Base-by-base conservation (phyloP, 2,113 vertebrate genomes). In the Crotalus viridis region DNA sequence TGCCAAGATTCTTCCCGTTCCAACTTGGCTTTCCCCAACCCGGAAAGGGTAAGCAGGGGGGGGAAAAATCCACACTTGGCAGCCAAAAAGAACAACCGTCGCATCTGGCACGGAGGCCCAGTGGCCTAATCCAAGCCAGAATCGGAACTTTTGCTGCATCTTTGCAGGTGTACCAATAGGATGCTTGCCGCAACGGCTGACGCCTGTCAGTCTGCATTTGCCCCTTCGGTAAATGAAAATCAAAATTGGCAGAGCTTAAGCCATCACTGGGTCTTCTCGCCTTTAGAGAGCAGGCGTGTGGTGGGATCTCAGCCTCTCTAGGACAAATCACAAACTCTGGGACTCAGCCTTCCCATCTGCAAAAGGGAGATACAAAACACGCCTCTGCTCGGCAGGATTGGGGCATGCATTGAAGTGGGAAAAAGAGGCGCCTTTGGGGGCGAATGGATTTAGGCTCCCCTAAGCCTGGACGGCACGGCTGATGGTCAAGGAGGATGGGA, bases 1-100 rank as follows among this genome's bases (percentile, higher is more conserved):
- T 0, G 54, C 55, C 24, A 74, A 55, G 55, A 4, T 22, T 4
- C 4, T 54, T 91, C 64, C 89, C 61, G 57, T 9, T 6, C 7
- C 0, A 0, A 0, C 81, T n/a, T 15, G 13, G 2, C 54, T 2
- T 69, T 15, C 46, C 89, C 89, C 46, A 74, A 39, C 46, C 81
- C 0, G 0, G 7, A 64, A 89, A 81, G 33, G 24, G 13, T 55
- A 28, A 87, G 55, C 92, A 90, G 48, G 48, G 48, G 15, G 56
- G 15, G 56, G 10, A 13, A 54, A 13, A 46, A 33, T 21, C 24
- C 2, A 12, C 19, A 5, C 1, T 52, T 26, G 0, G 5, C 13
- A 19, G 55, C 92, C 59, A 88, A 43, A 54, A n/a, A 1, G 57
- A 15, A 90, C 64, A 3, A 12, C 74, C 46, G 12, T 7, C 48